Evolutionary conservation across 2,113 vertebrate genomes (phyloP).

Genomic region (Carassius carassius): DNA sequence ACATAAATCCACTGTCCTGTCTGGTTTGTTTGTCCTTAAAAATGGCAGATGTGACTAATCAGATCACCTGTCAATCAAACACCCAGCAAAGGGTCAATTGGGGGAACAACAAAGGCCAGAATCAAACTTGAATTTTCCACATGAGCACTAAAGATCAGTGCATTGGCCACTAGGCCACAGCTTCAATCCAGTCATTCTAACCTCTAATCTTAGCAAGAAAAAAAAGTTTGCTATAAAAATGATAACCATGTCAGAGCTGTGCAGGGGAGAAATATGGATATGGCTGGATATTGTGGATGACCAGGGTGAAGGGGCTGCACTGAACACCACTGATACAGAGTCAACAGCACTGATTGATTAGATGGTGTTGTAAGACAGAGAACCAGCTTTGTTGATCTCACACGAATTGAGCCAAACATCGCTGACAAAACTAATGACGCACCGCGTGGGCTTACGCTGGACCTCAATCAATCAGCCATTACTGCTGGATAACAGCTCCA

Average conservation of each 20-base stretch:
- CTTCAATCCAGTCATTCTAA: neutral
- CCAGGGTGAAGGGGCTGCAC: neutral
- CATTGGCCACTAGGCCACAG: neutral
- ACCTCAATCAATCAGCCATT: slow-evolving; percentile 57
- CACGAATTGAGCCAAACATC: slow-evolving; percentile 39
- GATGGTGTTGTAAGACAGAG: slow-evolving; percentile 35
- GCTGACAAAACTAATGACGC: slow-evolving; percentile 43
- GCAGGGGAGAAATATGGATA: neutral
- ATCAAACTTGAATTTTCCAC: neutral
- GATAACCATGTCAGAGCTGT: neutral
- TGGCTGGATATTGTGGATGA: neutral
- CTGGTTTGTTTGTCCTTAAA: neutral
- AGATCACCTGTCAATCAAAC: neutral
- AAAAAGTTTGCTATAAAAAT: neutral
- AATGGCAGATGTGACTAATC: neutral
- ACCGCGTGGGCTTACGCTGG: slow-evolving; percentile 5
- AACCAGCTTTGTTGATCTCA: slow-evolving; percentile 44
- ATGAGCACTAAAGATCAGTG: neutral
- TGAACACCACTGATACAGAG: slow-evolving; percentile 23
- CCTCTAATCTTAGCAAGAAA: neutral
- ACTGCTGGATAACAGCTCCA: slow-evolving; percentile 45
- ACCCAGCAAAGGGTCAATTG: neutral
- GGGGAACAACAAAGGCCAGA: neutral
- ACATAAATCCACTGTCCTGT: neutral
- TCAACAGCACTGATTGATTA: slow-evolving; percentile 39